Evolutionary conservation across 2,113 vertebrate species (phyloP), one percentile per base, ranked within the genome.

Genomic region (Parus major): DNA sequence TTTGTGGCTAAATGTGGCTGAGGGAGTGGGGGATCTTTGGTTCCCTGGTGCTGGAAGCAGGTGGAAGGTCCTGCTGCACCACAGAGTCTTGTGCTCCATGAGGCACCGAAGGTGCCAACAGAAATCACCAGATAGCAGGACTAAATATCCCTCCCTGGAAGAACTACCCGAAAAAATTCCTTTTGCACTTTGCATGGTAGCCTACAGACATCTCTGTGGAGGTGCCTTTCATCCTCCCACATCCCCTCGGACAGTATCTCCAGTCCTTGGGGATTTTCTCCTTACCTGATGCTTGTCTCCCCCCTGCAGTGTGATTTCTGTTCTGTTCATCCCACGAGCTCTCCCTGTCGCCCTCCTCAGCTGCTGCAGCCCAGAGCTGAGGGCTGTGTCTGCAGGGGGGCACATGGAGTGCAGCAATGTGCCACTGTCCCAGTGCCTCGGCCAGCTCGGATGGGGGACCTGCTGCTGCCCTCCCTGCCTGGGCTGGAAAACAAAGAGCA

Each of bases 61-160:
- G 14, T 84, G 31, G 44, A 71, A 82, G 33, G 47, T 79, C 27
- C 35, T 42, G 0, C 15, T 50, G 50, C 35, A 28, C 19, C 46
- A 8, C 7, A 8, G 39, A 64, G 59, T 36, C 6, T 0, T 0
- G 9, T 18, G 55, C 65, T 59, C 46, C 4, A 16, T 0, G 0
- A 69, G 60, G 16, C 33, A 7, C 22, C 23, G 28, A 21, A 41
- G 12, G 5, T 41, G 21, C 46, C 42, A 4, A 49, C 69, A 81
- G 88, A 69, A 90, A 25, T 65, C 44, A n/a, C 49, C 55, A 8
- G 80, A 28, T 0, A 55, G 21, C 25, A 47, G 60, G 18, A 49
- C 33, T 56, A 21, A 77, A 39, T 22, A 13, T 11, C 28, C 39
- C 15, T 63, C 10, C 1, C 12, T 28, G 10, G 31, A 29, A 60